Evolutionary conservation across 2,888 invertebrate genomes (phyloP).

Genomic region (Ecliptopera silaceata): DNA sequence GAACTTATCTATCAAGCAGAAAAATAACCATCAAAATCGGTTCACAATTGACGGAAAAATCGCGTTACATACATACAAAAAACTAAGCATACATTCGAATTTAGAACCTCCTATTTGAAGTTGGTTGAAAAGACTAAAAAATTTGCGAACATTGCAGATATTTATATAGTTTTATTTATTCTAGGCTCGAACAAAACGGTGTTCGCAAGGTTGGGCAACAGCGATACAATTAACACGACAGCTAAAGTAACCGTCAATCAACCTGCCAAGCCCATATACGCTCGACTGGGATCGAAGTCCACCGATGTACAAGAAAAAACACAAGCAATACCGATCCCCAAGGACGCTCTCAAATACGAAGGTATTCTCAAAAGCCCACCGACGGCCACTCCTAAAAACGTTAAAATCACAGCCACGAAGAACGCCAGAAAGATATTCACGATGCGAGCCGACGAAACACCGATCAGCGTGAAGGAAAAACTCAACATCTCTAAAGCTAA

Average conservation of each 20-base stretch:
- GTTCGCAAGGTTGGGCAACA: constrained; percentile 69
- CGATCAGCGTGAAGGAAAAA: constrained; percentile 70
- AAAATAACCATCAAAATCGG: no score
- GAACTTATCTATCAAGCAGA: no score
- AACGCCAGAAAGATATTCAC: constrained; percentile 67
- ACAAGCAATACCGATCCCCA: constrained; percentile 55
- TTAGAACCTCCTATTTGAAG: no score
- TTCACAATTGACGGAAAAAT: no score
- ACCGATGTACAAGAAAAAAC: constrained; percentile 22
- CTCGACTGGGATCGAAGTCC: constrained; percentile 66
- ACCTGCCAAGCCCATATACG: constrained; percentile 63
- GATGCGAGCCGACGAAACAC: constrained; percentile 75
- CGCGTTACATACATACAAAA: no score
- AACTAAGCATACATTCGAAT: no score
- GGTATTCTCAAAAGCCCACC: constrained; percentile 67
- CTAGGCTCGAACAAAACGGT: constrained; percentile 60
- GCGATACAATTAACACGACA: constrained; percentile 43
- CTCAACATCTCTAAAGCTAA: constrained; percentile 64
- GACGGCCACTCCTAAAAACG: constrained; percentile 46
- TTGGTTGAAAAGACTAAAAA: no score
- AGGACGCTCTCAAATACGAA: constrained; percentile 74
- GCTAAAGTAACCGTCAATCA: constrained; percentile 34
- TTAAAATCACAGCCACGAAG: constrained; percentile 60
- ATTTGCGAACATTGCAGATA: neutral
- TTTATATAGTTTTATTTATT: constrained; percentile 20